Evolutionary conservation across 53 echinoderm and acorn worm genomes (phyloP).

Genomic region (Crossaster papposus): DNA sequence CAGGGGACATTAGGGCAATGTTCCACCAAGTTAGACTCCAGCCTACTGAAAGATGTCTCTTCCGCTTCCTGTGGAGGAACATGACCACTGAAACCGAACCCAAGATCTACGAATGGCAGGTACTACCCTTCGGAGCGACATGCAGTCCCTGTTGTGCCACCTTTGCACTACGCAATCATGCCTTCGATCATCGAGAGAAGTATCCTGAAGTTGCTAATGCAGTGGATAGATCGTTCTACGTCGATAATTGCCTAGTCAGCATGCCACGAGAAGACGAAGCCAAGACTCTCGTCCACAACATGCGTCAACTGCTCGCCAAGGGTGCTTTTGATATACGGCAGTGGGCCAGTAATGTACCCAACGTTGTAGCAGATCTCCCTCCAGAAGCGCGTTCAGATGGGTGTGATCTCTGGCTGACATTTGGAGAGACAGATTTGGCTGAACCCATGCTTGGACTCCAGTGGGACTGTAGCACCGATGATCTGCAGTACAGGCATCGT

Average conservation of each 20-base stretch:
- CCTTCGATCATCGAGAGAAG: neutral
- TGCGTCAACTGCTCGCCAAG: constrained; percentile 9
- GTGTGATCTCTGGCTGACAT: constrained; percentile 17
- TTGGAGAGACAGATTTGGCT: constrained; percentile 9
- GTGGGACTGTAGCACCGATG: constrained; percentile 43
- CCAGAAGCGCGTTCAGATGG: constrained; percentile 48
- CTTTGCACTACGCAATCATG: constrained; percentile 8
- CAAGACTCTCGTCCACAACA: constrained; percentile 25
- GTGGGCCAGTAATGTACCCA: constrained; percentile 33
- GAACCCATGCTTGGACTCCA: constrained; percentile 54
- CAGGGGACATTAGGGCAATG: too few relatives aligned
- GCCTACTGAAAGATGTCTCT: constrained; percentile 9
- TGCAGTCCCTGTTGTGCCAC: too few relatives aligned
- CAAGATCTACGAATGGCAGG: constrained; percentile 42
- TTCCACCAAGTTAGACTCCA: too few relatives aligned
- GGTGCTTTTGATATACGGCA: constrained; percentile 55
- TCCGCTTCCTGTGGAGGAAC: constrained; percentile 50
- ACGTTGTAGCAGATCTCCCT: constrained; percentile 37
- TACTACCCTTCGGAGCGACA: too few relatives aligned
- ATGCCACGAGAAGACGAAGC: constrained; percentile 17
- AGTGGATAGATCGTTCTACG: constrained; percentile 38
- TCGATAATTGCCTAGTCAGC: constrained; percentile 57
- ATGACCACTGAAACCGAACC: too few relatives aligned
- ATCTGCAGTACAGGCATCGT: constrained; percentile 38
- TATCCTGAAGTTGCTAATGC: constrained; percentile 14